These are phyloP conservation scores for Molossus alvarezi DNA, from an alignment of 2,797 vertebrate genomes.

Conservation along the genomic window DNA sequence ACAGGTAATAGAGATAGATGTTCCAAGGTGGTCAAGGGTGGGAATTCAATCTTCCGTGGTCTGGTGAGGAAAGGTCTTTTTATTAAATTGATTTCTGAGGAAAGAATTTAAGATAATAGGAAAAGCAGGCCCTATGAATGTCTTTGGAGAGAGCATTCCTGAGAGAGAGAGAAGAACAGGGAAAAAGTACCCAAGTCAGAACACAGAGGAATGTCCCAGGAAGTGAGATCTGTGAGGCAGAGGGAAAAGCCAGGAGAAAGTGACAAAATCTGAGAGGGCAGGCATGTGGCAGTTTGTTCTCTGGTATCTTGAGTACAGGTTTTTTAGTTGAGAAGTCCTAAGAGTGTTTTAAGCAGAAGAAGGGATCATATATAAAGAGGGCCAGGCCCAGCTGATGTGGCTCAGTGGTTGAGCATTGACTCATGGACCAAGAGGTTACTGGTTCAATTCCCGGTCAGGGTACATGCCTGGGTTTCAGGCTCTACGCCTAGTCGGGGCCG, in stretches of 20 bases:
- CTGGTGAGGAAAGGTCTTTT: not conserved
- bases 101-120: conserved; percentile 28
- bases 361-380: not conserved
- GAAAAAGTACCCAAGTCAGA: not conserved
- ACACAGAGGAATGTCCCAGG: not conserved
- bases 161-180: not conserved
- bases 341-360: not conserved
- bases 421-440: too few species aligned
- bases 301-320: not conserved
- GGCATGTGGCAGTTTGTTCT: not conserved
- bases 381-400: not conserved
- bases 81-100: conserved; percentile 34
- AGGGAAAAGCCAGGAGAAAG: not conserved
- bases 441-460: too few species aligned
- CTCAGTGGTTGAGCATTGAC: too few species aligned
- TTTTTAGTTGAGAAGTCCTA: not conserved
- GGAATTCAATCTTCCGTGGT: not conserved
- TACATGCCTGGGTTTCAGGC: too few species aligned
- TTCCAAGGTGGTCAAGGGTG: not conserved
- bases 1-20: not conserved
- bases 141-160: not conserved
- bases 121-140: not conserved
- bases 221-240: not conserved
- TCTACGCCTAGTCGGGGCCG: too few species aligned
- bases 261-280: not conserved